Conservation (phyloP, 2,797 vertebrate genomes). For the Sebastolobus alascanus region DNA sequence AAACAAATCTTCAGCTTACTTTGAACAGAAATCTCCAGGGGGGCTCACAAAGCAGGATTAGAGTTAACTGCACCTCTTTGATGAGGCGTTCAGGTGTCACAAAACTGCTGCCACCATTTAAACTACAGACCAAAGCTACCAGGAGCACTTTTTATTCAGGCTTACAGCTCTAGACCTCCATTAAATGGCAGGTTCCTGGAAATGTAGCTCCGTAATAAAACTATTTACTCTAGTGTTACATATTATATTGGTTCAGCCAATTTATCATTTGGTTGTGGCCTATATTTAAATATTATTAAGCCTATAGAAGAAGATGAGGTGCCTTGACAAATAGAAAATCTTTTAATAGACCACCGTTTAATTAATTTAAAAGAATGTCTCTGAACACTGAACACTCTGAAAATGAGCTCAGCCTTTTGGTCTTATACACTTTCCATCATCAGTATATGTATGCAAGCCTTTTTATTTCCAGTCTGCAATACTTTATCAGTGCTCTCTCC, state of each 20-base stretch:
- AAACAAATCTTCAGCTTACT: not conserved
- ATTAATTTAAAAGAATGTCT: not conserved
- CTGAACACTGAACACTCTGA: not conserved
- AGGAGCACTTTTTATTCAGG: not conserved
- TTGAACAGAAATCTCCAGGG: not conserved
- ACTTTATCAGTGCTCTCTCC: too few relatives aligned
- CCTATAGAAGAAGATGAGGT: not conserved
- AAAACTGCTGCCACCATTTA: not conserved
- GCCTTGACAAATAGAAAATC: too few relatives aligned
- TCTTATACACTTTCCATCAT: not conserved
- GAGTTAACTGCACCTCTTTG: not conserved
- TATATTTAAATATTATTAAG: not conserved
- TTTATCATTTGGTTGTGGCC: too few relatives aligned
- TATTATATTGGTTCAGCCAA: too few relatives aligned
- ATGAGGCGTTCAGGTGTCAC: not conserved
- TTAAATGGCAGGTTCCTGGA: not conserved
- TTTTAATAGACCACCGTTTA: not conserved
- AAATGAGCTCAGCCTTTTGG: not conserved
- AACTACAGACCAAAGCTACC: not conserved
- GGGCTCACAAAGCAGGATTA: conserved; percentile 10
- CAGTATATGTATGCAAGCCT: not conserved
- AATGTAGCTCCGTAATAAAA: not conserved
- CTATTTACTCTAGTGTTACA: too few relatives aligned
- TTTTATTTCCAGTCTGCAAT: not conserved
- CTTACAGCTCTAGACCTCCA: not conserved